Evolutionary conservation across 2,113 vertebrate species (phyloP), one percentile per base, ranked within the genome.

Genomic region (Solea senegalensis): DNA sequence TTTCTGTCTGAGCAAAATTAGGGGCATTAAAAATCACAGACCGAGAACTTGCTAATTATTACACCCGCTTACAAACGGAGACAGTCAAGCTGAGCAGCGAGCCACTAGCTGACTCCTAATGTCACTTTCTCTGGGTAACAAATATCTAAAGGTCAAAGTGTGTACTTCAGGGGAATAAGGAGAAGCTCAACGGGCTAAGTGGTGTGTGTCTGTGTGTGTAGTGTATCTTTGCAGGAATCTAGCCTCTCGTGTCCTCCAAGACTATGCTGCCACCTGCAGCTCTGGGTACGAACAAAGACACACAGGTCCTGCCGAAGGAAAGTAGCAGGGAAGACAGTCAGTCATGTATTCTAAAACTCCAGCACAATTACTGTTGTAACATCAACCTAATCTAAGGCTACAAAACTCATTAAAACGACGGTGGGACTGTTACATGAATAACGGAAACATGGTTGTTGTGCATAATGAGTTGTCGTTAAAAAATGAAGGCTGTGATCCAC

Each of bases 91-190:
- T 84, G 86, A 92, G 86, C 75, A 86, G 72, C 14, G 67, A 91
- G 65, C 85, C 89, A 11, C 90, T 90, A 79, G 82, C 90, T 90
- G 78, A 83, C 90, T 91, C 88, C 88, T 89, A 93, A 88, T 91
- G 92, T 92, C 93, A 89, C 85, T 90, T 91, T 88, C 64, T 76
- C 83, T 74, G 90, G 86, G 89, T 88, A 92, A 93, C 92, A 90
- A 92, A 94, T 94, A 95, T 93, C 90, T 92, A 91, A 92, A 94
- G 95, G 95, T 94, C 91, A 84, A 80, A 87, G 92, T 90, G 88
- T 90, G 90, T 87, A 89, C 88, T 88, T 52, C 74, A 67, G 50
- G 88, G 78, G 80, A 88, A 88, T 78, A 81, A 50, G 57, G 65
- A 79, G 86, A 81, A 85, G 83, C 87, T 91, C 81, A 83, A 48